Base-by-base conservation (phyloP, 2,797 vertebrate genomes). In the Galago senegalensis region DNA sequence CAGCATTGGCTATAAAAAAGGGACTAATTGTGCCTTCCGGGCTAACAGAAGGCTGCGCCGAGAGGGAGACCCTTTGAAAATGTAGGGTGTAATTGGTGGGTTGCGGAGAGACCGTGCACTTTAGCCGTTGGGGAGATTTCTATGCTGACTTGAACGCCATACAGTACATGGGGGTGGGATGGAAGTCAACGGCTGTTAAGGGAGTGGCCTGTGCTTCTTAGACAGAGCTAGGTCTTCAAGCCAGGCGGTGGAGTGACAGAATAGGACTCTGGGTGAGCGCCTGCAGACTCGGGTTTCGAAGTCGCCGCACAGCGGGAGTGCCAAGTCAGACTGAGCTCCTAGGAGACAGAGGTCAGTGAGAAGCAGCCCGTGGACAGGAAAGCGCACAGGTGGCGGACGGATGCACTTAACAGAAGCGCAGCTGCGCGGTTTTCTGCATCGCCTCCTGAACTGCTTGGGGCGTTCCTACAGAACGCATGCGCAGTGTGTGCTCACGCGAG, bases 41-140 rank as follows among this genome's bases (percentile, higher is more conserved):
- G 94, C 94, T 87, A 95, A 96, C 92, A 96, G 96, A 98, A 92
- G 95, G 82, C 95, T 97, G 94, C 94, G 94, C 90, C 95, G 76
- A 97, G 96, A 61, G 25, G 70, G 82, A 79, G 93, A 80, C 95
- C 91, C 94, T 97, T 96, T 83, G 95, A 94, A 83, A 96, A 77
- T 91, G 93, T 93, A 94, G 89, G 73, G 87, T 97, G 70, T 84
- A 97, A 97, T 98, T 97, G 95, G 92, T 43, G 93, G 93, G 92
- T 94, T 97, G 96, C 94, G 88, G 67, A 97, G 83, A 97, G 97
- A 94, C 93, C 60, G 3, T 81, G 92, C 83, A 81, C 81, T 96
- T 91, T 63, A 89, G 87, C 90, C 69, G 65, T 40, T 89, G 83
- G 82, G 70, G 29, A 77, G 43, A 67, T 37, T 40, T 79, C 83